These are phyloP conservation scores for Papilio glaucus DNA, from an alignment of 1,140 invertebrate genomes.

Conservation along the genomic window DNA sequence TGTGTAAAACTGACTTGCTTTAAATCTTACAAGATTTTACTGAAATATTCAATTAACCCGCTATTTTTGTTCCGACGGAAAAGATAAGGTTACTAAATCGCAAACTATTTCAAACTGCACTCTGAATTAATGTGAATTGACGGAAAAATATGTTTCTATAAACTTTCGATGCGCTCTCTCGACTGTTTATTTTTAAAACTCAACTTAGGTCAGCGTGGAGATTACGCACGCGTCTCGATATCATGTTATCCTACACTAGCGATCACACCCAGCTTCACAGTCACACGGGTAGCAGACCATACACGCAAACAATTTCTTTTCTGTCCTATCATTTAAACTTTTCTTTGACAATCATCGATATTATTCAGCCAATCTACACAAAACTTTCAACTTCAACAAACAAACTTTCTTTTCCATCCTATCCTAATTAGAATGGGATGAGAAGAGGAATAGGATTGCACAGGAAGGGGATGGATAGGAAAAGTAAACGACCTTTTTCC, in stretches of 20 bases:
- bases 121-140: not conserved
- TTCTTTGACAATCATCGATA: too few relatives aligned
- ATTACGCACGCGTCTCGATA: not conserved
- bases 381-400: too few relatives aligned
- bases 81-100: slow-evolving; percentile 8
- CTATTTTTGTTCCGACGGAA: not conserved
- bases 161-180: not conserved
- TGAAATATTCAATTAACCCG: not conserved
- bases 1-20: not conserved
- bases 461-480: too few relatives aligned
- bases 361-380: too few relatives aligned
- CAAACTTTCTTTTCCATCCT: too few relatives aligned
- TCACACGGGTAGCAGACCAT: too few relatives aligned
- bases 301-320: too few relatives aligned
- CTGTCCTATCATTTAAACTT: too few relatives aligned
- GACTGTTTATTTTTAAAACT: slow-evolving; percentile 9
- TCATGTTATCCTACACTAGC: not conserved
- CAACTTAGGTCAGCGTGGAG: not conserved
- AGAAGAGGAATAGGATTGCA: too few relatives aligned
- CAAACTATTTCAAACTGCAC: not conserved
- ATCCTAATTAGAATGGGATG: too few relatives aligned
- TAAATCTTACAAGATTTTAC: not conserved
- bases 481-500: too few relatives aligned
- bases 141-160: slow-evolving; percentile 1
- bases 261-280: not conserved